A percentile compares a stretch with the other conserved stretches of the same genome.
These are phyloP conservation scores for Calameuta idolon DNA, from an alignment of 2,888 invertebrate species.

Conservation along the genomic window DNA sequence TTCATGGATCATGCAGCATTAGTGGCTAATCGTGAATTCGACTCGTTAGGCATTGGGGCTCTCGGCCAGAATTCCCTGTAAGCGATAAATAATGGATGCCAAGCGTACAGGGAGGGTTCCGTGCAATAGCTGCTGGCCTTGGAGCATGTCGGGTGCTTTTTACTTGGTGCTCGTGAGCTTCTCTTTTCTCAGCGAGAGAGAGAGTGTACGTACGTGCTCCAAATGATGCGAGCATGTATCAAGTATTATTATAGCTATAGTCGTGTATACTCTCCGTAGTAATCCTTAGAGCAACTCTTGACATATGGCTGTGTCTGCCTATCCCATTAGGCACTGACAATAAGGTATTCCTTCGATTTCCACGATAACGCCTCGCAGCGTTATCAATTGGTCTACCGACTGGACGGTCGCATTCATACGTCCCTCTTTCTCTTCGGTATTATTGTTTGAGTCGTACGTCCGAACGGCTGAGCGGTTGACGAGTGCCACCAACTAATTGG, in stretches of 20 bases:
- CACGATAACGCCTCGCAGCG: neutral
- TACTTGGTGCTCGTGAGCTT: slow-evolving; percentile 24
- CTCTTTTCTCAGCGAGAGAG: slow-evolving; percentile 23
- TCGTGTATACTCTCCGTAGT: slow-evolving; percentile 12
- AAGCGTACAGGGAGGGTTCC: slow-evolving; percentile 36
- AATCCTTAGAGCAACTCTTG: neutral
- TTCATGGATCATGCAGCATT: neutral
- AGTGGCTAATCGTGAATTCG: neutral
- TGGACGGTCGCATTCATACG: neutral
- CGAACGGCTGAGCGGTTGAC: neutral
- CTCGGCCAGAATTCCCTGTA: slow-evolving; percentile 34
- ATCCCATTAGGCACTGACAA: neutral
- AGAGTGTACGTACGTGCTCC: slow-evolving; percentile 31
- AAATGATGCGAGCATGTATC: slow-evolving; percentile 24
- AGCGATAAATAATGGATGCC: slow-evolving; percentile 43
- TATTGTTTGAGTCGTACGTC: neutral
- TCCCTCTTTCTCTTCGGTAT: neutral
- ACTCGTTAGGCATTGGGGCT: neutral
- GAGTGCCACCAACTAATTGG: neutral
- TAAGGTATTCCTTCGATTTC: neutral
- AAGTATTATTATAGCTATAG: neutral
- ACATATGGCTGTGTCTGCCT: neutral
- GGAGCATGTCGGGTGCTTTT: slow-evolving; percentile 40
- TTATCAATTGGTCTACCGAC: neutral
- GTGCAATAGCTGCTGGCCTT: slow-evolving; percentile 41